Evolutionary conservation across 1,140 invertebrate species (phyloP).

Genomic region (Pseudomyrmex cubaensis): DNA sequence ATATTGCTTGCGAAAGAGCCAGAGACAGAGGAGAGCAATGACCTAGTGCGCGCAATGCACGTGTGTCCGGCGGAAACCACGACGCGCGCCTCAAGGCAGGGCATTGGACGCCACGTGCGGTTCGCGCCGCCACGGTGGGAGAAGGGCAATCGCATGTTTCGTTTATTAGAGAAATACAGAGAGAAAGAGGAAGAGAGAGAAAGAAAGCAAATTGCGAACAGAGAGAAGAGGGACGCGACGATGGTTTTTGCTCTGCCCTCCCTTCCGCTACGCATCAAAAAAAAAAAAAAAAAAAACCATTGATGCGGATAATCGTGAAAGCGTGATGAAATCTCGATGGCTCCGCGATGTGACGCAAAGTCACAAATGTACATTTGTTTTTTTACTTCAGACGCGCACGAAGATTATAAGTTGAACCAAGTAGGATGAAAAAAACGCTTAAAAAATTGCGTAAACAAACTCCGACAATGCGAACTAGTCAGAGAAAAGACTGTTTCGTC

Average conservation of each 20-base stretch:
- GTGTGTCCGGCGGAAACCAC: constrained; percentile 80
- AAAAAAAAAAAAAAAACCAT: constrained; percentile 5
- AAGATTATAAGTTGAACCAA: background rate
- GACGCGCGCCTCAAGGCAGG: constrained; percentile 77
- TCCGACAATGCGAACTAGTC: no score
- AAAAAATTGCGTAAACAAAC: no score
- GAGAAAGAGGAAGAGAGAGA: background rate
- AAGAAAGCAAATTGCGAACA: background rate
- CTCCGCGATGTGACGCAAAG: background rate
- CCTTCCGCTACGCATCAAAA: background rate
- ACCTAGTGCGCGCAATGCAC: constrained; percentile 82
- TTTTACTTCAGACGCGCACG: background rate
- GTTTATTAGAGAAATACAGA: background rate
- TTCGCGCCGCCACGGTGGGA: constrained; percentile 32
- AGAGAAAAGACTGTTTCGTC: no score
- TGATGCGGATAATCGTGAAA: constrained; percentile 50
- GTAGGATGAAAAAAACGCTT: no score
- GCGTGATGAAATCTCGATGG: background rate
- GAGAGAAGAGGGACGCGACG: background rate
- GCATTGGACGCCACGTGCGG: constrained; percentile 80
- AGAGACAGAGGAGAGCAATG: constrained; percentile 78
- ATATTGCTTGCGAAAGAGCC: constrained; percentile 73
- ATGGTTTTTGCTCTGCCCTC: background rate
- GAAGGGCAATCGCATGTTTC: constrained; percentile 23
- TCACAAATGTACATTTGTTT: background rate